These are phyloP conservation scores for Theocolax elegans DNA, from an alignment of 1,140 invertebrate genomes.

Conservation along the genomic window DNA sequence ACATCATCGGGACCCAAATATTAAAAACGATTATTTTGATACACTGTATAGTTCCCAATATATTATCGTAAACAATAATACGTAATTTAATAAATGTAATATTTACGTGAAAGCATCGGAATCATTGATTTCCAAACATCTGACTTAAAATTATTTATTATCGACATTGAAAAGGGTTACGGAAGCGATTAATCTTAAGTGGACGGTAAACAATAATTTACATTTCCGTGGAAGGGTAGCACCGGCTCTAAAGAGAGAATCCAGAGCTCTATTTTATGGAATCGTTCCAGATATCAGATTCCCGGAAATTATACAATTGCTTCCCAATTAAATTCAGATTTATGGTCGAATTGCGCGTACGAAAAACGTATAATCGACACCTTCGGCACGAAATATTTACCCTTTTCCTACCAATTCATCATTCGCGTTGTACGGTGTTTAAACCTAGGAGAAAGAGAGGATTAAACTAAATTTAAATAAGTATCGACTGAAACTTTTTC, in stretches of 20 bases:
- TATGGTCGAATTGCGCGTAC: not conserved
- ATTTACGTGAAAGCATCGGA: too few relatives aligned
- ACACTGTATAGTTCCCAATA: too few relatives aligned
- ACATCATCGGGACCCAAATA: too few relatives aligned
- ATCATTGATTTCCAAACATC: too few relatives aligned
- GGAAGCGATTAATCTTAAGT: constrained; percentile 12
- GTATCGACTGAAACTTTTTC: too few relatives aligned
- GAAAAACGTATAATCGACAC: constrained; percentile 23
- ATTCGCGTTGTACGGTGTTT: not conserved
- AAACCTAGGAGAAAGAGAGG: not conserved
- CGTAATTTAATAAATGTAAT: too few relatives aligned
- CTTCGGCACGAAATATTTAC: constrained; percentile 22
- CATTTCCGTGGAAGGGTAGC: constrained; percentile 28
- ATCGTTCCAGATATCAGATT: constrained; percentile 38
- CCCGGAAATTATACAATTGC: constrained; percentile 34
- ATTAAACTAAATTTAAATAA: too few relatives aligned
- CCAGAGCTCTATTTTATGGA: constrained; percentile 32
- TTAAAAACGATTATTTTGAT: too few relatives aligned
- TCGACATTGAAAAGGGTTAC: constrained; percentile 20
- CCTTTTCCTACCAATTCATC: not conserved
- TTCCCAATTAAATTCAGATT: constrained; percentile 41
- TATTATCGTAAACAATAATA: too few relatives aligned
- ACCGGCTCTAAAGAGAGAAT: not conserved
- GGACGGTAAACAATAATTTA: constrained; percentile 33
- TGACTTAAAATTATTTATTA: too few relatives aligned